Percentiles rank a stretch among this genome's conserved stretches.
These are phyloP conservation scores for Atractosteus spatula DNA, from an alignment of 2,113 vertebrate genomes.

Conservation along the genomic window DNA sequence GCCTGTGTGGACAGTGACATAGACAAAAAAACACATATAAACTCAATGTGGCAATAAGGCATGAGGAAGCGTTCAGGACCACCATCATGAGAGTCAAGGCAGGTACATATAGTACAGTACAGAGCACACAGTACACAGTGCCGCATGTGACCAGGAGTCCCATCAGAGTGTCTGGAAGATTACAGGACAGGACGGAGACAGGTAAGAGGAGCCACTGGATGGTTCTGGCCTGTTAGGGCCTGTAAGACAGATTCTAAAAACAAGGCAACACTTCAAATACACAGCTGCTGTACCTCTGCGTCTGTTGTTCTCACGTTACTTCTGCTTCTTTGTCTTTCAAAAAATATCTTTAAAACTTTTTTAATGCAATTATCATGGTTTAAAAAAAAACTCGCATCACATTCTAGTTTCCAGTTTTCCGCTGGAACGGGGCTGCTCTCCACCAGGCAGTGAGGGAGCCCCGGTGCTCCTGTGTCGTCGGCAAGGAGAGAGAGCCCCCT, in stretches of 20 bases:
- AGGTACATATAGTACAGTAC: too few relatives aligned
- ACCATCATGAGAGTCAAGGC: too few relatives aligned
- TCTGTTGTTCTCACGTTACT: constrained; percentile 27
- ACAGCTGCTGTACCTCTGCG: not conserved
- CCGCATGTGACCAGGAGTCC: not conserved
- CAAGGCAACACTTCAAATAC: constrained; percentile 7
- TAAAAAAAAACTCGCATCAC: constrained; percentile 40
- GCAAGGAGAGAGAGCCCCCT: too few relatives aligned
- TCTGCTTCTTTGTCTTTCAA: constrained; percentile 55
- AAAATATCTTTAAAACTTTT: constrained; percentile 54
- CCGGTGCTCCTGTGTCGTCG: too few relatives aligned
- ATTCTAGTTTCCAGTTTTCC: constrained; percentile 33
- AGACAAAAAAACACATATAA: too few relatives aligned
- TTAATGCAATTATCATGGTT: constrained; percentile 34
- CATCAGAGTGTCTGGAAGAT: not conserved
- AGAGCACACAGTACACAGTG: too few relatives aligned
- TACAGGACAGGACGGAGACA: constrained; percentile 14
- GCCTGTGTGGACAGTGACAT: too few relatives aligned
- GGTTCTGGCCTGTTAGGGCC: not conserved
- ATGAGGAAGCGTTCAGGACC: too few relatives aligned
- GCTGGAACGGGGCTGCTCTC: constrained; percentile 39
- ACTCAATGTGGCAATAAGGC: too few relatives aligned
- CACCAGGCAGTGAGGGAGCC: constrained; percentile 37
- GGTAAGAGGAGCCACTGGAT: constrained; percentile 6
- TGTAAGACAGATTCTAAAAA: constrained; percentile 4